Evolutionary conservation across 2,888 invertebrate genomes (phyloP).

Genomic region (Troilus luridus): DNA sequence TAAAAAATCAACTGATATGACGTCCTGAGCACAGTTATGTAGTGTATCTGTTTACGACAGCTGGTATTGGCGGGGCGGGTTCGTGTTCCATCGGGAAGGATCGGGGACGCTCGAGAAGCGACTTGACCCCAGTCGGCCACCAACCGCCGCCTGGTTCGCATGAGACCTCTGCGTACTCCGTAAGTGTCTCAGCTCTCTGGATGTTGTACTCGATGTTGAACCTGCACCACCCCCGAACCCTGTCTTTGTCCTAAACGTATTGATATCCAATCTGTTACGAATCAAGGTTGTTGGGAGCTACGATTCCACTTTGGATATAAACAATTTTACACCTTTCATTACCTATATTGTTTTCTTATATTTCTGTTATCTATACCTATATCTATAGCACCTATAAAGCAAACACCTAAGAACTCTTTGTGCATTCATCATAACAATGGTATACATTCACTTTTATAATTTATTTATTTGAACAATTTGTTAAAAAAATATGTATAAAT

Average conservation of each 20-base stretch:
- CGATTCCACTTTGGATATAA: background rate
- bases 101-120: background rate
- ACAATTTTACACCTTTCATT: background rate
- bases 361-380: background rate
- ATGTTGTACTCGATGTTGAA: slow-evolving; percentile 41
- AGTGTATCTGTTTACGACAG: background rate
- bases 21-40: background rate
- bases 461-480: background rate
- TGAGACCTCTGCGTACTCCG: slow-evolving; percentile 33
- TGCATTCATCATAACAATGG: background rate
- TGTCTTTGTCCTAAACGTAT: background rate
- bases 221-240: background rate
- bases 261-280: background rate
- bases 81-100: background rate
- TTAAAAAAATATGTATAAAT: background rate
- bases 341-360: background rate
- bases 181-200: slow-evolving; percentile 31
- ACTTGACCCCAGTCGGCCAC: slow-evolving; percentile 35
- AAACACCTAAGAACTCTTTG: background rate
- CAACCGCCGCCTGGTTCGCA: slow-evolving; percentile 34
- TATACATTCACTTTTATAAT: too few species aligned
- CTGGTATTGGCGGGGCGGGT: background rate
- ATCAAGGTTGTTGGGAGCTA: background rate
- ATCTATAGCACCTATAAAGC: too few species aligned
- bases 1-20: too few species aligned